Base-by-base conservation (phyloP, 1,140 invertebrate genomes). In the Triops cancriformis region DNA sequence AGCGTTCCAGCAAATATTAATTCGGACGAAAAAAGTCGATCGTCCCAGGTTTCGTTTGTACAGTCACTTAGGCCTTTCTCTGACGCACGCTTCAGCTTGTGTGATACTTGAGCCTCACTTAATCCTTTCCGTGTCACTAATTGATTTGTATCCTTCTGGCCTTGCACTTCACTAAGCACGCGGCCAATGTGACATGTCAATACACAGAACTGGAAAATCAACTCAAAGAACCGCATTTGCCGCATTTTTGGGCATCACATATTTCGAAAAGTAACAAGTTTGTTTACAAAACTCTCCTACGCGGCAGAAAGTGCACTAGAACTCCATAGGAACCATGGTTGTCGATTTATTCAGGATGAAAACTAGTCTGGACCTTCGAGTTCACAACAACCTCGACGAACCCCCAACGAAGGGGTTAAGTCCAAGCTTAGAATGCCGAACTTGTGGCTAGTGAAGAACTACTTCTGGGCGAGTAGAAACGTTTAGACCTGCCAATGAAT, bases 1-100 rank as follows among this genome's bases (percentile, higher is more conserved):
- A 64, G 51, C 23, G 51, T 64, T 64, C 51, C 51, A 64, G 51
- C 51, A 64, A 64, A 64, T n/a, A 64, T 64, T 23, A 64, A 64
- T 64, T 64, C 51, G 0, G 51, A 10, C 51, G 51, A 64, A 64
- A 64, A 64, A 5, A 64, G 51, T 23, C 23, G 14, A 6, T 64
- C 51, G 23, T 11, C 51, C n/a, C n/a, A 64, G 23, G 1, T 64
- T 64, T 64, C 51, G 5, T 18, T 18, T 23, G 23, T 64, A 23
- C 51, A 64, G 14, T 23, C 51, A n/a, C 23, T 64, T 23, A 6
- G 18, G 18, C n/a, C 51, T n/a, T 23, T 64, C 23, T 18, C 18
- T 64, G 23, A 64, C 23, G n/a, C 18, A 64, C 18, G 51, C 23
- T 64, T 18, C 14, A 64, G 51, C 23, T 64, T 14, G 6, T 14